Conservation (phyloP, 1,140 invertebrate species). For the Apis mellifera region Amel_HAv3.1 CM009932.2:13896001-13896500, state of each 20-base stretch:
- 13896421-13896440: too few relatives aligned
- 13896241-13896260: neutral
- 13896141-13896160: neutral
- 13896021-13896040: neutral
- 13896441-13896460: too few relatives aligned
- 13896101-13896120: neutral
- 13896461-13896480: neutral
- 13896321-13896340: neutral
- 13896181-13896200: neutral
- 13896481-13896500: constrained; percentile 1
- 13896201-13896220: too few relatives aligned
- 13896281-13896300: neutral
- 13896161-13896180: neutral
- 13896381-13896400: neutral
- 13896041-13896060: neutral
- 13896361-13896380: constrained; percentile 5
- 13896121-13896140: neutral
- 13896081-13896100: neutral
- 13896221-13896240: neutral
- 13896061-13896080: neutral
- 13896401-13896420: too few relatives aligned
- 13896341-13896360: neutral
- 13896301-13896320: neutral
- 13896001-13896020: constrained; percentile 24
- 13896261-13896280: neutral